These are phyloP conservation scores for Poecilia velifera DNA, from an alignment of 2,797 vertebrate species.

Conservation along the genomic window DNA sequence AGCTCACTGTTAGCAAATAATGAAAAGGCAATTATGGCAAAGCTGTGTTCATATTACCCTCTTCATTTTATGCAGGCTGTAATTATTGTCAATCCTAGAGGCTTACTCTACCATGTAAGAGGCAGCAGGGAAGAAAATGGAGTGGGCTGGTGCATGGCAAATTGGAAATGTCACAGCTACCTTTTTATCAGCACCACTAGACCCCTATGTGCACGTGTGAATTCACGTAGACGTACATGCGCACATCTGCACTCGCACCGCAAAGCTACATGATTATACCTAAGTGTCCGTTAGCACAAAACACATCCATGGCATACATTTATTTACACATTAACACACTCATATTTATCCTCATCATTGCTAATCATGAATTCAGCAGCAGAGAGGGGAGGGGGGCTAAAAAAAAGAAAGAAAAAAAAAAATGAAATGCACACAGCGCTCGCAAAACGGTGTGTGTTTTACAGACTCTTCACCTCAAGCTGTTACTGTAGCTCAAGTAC, in stretches of 20 bases:
- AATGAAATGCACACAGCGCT: conserved; percentile 46
- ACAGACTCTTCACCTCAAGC: conserved; percentile 85
- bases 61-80: conserved; percentile 96
- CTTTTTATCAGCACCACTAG: conserved; percentile 91
- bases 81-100: conserved; percentile 98
- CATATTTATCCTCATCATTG: conserved; percentile 59
- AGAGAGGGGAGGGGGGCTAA: background rate
- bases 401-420: conserved; percentile 7
- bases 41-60: conserved; percentile 98
- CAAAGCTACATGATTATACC: conserved; percentile 54
- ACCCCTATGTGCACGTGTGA: conserved; percentile 80
- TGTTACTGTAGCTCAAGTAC: conserved; percentile 77
- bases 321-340: conserved; percentile 68
- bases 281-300: conserved; percentile 60
- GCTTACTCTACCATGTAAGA: conserved; percentile 98
- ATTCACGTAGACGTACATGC: conserved; percentile 53
- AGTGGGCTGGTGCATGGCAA: conserved; percentile 98
- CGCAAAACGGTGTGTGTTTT: conserved; percentile 79
- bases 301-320: conserved; percentile 45
- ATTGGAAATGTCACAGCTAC: conserved; percentile 99
- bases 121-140: conserved; percentile 96
- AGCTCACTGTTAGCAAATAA: conserved; percentile 99
- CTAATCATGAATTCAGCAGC: conserved; percentile 55
- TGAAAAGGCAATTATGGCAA: conserved; percentile 99
- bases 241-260: conserved; percentile 37